These are phyloP conservation scores for Machimus atricapillus DNA, from an alignment of 2,888 invertebrate species.

Conservation along the genomic window DNA sequence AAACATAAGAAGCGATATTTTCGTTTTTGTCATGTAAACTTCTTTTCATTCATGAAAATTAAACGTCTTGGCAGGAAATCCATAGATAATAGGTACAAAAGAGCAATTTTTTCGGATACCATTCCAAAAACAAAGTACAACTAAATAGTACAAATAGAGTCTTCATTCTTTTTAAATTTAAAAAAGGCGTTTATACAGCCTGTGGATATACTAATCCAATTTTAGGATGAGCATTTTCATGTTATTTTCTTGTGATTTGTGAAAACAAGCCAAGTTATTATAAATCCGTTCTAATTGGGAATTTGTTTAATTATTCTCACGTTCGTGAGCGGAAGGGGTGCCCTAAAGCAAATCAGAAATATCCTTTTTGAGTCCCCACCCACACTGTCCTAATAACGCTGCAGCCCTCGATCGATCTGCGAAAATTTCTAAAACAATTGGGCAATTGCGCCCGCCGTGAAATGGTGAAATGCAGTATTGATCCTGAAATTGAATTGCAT, in stretches of 20 bases:
- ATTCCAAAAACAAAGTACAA: no score
- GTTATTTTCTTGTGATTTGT: not conserved
- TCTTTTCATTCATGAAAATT: no score
- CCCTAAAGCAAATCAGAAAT: not conserved
- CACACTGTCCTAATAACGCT: not conserved
- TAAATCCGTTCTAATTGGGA: not conserved
- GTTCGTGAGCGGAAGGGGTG: not conserved
- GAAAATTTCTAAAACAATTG: not conserved
- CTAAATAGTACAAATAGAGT: no score
- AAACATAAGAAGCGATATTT: not conserved
- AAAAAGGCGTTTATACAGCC: no score
- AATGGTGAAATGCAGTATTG: not conserved
- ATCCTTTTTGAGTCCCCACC: not conserved
- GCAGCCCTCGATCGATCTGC: not conserved
- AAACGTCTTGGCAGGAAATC: no score
- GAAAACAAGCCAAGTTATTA: not conserved
- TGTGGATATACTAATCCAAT: no score
- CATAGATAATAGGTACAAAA: no score
- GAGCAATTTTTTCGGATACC: no score
- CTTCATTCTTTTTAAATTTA: no score
- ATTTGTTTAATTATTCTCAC: not conserved
- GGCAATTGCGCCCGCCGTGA: not conserved
- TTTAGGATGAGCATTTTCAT: not conserved
- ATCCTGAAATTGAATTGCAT: not conserved
- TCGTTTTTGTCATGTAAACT: no score